Conservation (phyloP, 2,888 invertebrate genomes). For the Calameuta idolon region DNA sequence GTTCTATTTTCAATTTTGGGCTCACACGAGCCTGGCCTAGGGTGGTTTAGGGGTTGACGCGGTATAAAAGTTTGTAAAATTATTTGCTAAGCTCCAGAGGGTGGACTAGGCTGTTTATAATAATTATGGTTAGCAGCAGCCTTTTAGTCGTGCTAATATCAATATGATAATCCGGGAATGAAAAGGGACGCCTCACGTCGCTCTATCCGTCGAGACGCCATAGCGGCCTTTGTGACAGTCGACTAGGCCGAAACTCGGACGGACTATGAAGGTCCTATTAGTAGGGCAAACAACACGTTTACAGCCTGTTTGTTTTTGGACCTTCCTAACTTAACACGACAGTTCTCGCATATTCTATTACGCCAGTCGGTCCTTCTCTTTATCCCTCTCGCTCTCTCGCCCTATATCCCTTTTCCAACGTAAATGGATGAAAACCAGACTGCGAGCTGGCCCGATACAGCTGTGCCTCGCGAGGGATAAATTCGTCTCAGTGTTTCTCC, state of each 20-base stretch:
- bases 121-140: neutral
- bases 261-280: conserved; percentile 23
- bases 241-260: conserved; percentile 4
- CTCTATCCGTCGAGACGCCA: neutral
- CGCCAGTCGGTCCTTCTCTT: neutral
- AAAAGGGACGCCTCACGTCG: neutral
- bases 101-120: neutral
- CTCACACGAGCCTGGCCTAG: neutral
- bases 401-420: neutral
- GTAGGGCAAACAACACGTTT: conserved; percentile 21
- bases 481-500: neutral
- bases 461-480: neutral
- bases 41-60: too few relatives aligned
- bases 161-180: neutral
- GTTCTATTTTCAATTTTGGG: neutral
- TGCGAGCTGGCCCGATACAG: neutral
- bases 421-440: neutral
- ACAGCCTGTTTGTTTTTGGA: conserved; percentile 15
- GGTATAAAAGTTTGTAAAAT: too few relatives aligned
- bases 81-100: too few relatives aligned
- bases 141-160: neutral
- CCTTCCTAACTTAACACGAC: conserved; percentile 12
- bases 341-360: conserved; percentile 6
- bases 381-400: neutral
- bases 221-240: neutral